A percentile compares a stretch with the other conserved stretches of the same genome.
phyloP scores from a whole-genome alignment of 2,113 vertebrate genomes.

The Tyto alba region DNA sequence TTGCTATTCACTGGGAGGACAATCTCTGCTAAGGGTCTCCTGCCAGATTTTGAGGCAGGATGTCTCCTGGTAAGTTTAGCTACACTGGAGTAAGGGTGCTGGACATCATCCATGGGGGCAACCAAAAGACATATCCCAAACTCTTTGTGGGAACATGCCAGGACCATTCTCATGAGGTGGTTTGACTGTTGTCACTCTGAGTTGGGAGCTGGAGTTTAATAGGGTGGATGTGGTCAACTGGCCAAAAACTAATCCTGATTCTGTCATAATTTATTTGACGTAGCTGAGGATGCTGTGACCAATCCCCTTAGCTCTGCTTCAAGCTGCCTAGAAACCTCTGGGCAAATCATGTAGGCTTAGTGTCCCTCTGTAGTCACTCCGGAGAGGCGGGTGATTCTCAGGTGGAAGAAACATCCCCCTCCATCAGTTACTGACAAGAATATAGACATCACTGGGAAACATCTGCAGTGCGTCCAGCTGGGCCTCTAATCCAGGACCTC shows the following conservation, averaged over 20 bases:
- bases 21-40: not conserved
- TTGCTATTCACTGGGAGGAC: not conserved
- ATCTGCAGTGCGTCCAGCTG: not conserved
- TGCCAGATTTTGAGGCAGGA: not conserved
- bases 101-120: not conserved
- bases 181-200: not conserved
- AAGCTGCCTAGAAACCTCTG: not conserved
- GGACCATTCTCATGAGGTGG: accelerated
- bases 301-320: not conserved
- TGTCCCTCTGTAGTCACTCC: not conserved
- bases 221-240: not conserved
- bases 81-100: not conserved
- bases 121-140: not conserved
- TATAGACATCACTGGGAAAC: not conserved
- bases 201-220: not conserved
- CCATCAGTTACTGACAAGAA: not conserved
- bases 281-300: not conserved
- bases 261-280: not conserved
- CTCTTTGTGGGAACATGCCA: not conserved
- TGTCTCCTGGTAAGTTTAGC: not conserved
- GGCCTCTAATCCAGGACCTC: not conserved
- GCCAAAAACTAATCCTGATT: not conserved
- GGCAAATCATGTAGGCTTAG: not conserved
- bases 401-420: not conserved
- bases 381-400: not conserved